Conservation (phyloP, 2,888 invertebrate genomes). For the Onthophagus sagittarius region DNA sequence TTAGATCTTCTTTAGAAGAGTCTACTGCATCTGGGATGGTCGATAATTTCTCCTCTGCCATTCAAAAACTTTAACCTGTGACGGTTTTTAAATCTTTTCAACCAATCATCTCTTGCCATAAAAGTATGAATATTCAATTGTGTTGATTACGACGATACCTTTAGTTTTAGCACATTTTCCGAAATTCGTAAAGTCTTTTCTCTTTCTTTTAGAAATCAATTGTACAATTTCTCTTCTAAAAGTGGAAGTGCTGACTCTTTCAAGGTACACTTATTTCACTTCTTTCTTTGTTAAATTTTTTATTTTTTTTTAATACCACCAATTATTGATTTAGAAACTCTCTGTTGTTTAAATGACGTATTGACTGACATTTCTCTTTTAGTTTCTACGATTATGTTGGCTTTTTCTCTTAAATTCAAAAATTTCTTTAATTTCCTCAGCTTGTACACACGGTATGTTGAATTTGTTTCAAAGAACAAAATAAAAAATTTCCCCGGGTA, state of each 20-base stretch:
- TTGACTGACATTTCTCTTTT: slow-evolving; percentile 3
- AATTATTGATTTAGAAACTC: slow-evolving; percentile 2
- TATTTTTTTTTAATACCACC: not conserved
- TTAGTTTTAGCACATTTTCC: too few species aligned
- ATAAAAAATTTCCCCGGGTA: not conserved
- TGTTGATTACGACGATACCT: too few species aligned
- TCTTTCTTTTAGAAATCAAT: too few species aligned
- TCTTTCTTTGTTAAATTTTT: not conserved
- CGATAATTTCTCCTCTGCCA: too few species aligned
- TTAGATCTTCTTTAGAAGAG: too few species aligned
- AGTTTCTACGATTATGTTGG: slow-evolving; percentile 9
- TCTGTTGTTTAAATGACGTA: slow-evolving; percentile 1
- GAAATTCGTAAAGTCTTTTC: too few species aligned
- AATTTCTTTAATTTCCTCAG: slow-evolving; percentile 5
- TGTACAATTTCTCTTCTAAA: not conserved
- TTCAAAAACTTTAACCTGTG: too few species aligned
- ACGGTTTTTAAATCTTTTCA: too few species aligned
- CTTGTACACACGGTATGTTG: not conserved
- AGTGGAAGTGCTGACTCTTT: not conserved
- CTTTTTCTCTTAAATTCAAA: slow-evolving; percentile 10
- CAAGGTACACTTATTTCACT: not conserved
- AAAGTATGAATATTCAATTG: too few species aligned
- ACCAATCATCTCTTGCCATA: too few species aligned
- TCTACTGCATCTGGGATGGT: too few species aligned
- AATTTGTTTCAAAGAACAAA: not conserved